Conservation (phyloP, 1,140 invertebrate species). For the Ganaspis sp. region DNA sequence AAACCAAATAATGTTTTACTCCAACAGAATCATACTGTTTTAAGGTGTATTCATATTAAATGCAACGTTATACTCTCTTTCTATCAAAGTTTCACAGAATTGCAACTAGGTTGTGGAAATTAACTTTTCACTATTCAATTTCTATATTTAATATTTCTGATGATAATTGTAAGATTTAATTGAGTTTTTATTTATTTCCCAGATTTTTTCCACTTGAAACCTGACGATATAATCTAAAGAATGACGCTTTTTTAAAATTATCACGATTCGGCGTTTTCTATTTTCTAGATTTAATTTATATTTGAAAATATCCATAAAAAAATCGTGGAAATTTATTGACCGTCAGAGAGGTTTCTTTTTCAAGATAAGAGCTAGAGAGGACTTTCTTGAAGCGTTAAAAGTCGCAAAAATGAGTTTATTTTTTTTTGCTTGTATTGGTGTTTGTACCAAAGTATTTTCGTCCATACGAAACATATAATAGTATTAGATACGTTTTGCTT, state of each 20-base stretch:
- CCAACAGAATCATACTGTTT: background rate
- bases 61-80: background rate
- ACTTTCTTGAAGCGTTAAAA: slow-evolving; percentile 10
- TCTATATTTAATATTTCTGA: no score
- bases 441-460: background rate
- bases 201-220: no score
- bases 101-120: no score
- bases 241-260: no score
- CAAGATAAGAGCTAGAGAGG: background rate
- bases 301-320: background rate
- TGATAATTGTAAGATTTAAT: no score
- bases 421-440: background rate
- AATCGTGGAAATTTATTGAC: background rate
- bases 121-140: no score
- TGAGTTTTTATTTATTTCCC: no score
- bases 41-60: background rate
- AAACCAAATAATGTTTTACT: slow-evolving; percentile 18
- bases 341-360: background rate
- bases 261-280: no score
- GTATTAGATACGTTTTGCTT: background rate
- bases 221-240: no score
- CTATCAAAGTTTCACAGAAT: no score
- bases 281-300: no score
- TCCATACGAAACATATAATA: background rate
- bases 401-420: background rate